Conservation (phyloP, 2,113 vertebrate species). For the Taxidea taxus region DNA sequence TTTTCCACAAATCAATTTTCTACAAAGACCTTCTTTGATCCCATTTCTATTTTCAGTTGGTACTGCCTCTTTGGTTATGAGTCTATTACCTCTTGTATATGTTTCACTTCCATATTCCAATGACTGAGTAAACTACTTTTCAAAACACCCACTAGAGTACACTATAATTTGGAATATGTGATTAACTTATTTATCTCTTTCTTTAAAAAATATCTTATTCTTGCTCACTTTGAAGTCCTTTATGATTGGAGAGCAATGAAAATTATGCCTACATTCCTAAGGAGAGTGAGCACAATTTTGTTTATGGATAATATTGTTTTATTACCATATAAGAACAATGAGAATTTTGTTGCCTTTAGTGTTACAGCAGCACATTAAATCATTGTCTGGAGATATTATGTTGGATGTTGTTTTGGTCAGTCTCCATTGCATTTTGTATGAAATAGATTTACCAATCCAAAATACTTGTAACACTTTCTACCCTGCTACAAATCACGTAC, state of each 20-base stretch:
- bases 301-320: background rate
- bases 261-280: background rate
- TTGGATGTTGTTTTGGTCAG: background rate
- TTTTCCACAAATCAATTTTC: constrained; percentile 58
- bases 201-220: background rate
- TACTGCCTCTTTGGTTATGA: constrained; percentile 47
- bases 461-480: background rate
- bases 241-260: background rate
- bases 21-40: constrained; percentile 57
- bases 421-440: background rate
- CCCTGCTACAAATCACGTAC: background rate
- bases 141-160: constrained; percentile 21
- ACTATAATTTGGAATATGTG: constrained; percentile 24
- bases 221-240: background rate
- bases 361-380: background rate
- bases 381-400: background rate
- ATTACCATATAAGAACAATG: background rate
- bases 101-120: constrained; percentile 42
- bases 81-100: constrained; percentile 60
- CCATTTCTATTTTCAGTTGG: constrained; percentile 60
- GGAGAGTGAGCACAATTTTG: background rate
- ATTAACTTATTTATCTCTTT: background rate
- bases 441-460: background rate
- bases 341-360: constrained; percentile 1
- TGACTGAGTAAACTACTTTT: constrained; percentile 54